Conservation (phyloP, 2,888 invertebrate species). For the Scaeva pyrastri region DNA sequence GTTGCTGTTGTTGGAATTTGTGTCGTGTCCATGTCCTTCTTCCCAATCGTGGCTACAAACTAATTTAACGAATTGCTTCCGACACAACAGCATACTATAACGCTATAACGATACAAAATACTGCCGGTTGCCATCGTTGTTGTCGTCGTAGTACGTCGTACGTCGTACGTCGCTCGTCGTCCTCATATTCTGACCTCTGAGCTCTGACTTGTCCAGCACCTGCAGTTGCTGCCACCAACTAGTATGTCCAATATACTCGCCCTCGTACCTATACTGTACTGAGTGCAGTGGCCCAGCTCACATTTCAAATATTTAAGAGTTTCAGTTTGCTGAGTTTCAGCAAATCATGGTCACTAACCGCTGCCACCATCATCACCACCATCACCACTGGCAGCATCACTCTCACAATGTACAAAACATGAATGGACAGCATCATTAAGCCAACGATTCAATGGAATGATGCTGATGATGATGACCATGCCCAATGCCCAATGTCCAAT, state of each 20-base stretch:
- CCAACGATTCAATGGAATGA: slow-evolving; percentile 39
- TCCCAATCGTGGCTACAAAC: slow-evolving; percentile 56
- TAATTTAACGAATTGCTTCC: slow-evolving; percentile 69
- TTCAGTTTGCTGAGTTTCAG: slow-evolving; percentile 61
- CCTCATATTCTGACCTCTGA: slow-evolving; percentile 7
- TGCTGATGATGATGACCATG: background rate
- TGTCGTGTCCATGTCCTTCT: slow-evolving; percentile 34
- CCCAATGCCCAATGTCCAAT: background rate
- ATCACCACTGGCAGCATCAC: slow-evolving; percentile 27
- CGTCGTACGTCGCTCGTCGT: background rate
- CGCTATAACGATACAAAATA: background rate
- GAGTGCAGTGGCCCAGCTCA: slow-evolving; percentile 32
- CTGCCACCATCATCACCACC: slow-evolving; percentile 57
- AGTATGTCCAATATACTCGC: background rate
- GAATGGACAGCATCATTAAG: slow-evolving; percentile 70
- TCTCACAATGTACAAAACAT: slow-evolving; percentile 50
- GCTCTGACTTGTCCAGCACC: slow-evolving; percentile 18
- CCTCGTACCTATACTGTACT: background rate
- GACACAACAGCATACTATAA: slow-evolving; percentile 9
- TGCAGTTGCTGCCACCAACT: background rate
- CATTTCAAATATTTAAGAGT: slow-evolving; percentile 70
- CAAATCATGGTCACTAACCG: slow-evolving; percentile 69
- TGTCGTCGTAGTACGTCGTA: background rate
- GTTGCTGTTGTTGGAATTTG: slow-evolving; percentile 28
- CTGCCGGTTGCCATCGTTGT: background rate